Evolutionary conservation across 2,888 invertebrate genomes (phyloP).

Genomic region (Protodeltote pygarga): DNA sequence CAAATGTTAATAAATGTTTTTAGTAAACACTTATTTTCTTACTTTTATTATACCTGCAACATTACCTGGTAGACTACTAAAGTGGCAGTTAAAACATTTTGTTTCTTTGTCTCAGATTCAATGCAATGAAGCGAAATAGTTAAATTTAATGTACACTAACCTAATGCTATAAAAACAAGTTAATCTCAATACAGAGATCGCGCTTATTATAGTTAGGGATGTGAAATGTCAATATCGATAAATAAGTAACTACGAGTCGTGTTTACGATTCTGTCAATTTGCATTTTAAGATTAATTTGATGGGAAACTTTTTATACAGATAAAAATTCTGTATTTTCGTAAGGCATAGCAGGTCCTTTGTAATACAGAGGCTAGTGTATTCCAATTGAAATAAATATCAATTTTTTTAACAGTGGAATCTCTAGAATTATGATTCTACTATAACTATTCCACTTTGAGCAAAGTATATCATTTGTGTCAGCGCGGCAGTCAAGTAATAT

Average conservation of each 20-base stretch:
- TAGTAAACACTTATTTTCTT: slow-evolving; percentile 35
- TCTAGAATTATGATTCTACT: too few species aligned
- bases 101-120: slow-evolving; percentile 80
- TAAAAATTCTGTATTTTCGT: too few species aligned
- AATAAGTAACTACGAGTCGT: background rate
- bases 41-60: slow-evolving; percentile 46
- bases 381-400: background rate
- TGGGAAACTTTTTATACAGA: too few species aligned
- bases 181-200: slow-evolving; percentile 87
- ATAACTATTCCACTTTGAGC: too few species aligned
- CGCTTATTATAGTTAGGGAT: slow-evolving; percentile 78
- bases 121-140: slow-evolving; percentile 79
- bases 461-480: too few species aligned
- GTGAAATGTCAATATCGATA: slow-evolving; percentile 26
- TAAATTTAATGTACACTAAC: slow-evolving; percentile 86
- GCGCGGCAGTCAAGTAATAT: too few species aligned
- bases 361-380: too few species aligned
- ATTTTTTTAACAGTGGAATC: background rate
- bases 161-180: slow-evolving; percentile 82
- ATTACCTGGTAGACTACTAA: slow-evolving; percentile 55
- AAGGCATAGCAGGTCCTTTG: too few species aligned
- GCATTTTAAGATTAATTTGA: background rate
- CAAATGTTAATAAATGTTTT: too few species aligned
- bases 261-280: background rate
- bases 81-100: slow-evolving; percentile 69